Base-by-base conservation (phyloP, 2,113 vertebrate species). In the Trogon melanurus region DNA sequence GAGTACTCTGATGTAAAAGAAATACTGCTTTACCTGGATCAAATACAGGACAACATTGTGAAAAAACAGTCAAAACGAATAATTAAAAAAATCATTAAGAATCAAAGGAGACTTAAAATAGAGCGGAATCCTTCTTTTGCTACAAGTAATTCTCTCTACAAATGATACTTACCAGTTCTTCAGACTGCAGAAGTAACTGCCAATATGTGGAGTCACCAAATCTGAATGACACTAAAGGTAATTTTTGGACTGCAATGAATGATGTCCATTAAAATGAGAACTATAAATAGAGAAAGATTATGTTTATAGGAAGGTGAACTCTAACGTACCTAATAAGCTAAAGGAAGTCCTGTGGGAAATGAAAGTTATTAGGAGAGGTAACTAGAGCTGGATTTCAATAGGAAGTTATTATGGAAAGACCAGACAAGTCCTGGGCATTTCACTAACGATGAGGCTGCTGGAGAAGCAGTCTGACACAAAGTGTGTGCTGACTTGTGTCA, bases 71-170 rank as follows among this genome's bases (percentile, higher is more conserved):
- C 6, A 72, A 80, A 94, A 73, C 18, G 4, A 61, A 44, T 60
- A 0, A 47, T 4, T 23, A 47, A 20, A 54, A 47, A 44, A 51
- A 36, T 15, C 4, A 78, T 44, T n/a, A 45, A 57, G 13, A 65
- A 36, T 47, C 9, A 51, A 71, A 73, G 6, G 0, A 66, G 8
- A 26, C 9, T 54, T 78, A 34, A 67, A 66, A 18, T 67, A 30
- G 2, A 6, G 4, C 3, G 1, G 1, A 6, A 21, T 58, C 2
- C 1, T 47, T 64, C 13, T 54, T 56, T 48, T 34, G 5, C 3
- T 54, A 13, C 9, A 54, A 66, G 61, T 27, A 72, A 50, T 61
- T 74, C 7, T 58, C n/a, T 62, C 36, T 38, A 21, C 10, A 84
- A 10, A 4, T 56, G 12, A 29, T 82, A 19, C 25, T 50, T 44